Evolutionary conservation across 2,797 vertebrate species (phyloP).

Genomic region (Sciurus carolinensis): DNA sequence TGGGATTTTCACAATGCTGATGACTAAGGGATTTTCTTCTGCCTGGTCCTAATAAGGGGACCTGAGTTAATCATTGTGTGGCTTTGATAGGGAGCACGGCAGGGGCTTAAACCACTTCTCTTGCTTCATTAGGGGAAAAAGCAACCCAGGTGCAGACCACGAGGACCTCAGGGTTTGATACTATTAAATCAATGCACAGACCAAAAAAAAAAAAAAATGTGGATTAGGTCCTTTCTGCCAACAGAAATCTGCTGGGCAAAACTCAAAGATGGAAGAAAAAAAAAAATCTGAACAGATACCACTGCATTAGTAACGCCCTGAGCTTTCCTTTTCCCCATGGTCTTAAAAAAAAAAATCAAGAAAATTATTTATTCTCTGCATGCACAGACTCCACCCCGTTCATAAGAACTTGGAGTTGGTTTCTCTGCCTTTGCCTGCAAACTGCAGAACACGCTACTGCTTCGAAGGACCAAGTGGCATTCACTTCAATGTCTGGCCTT

Average conservation of each 20-base stretch:
- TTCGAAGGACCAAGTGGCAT: not conserved
- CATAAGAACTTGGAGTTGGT: not conserved
- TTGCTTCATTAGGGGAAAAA: conserved; percentile 85
- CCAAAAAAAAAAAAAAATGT: conserved; percentile 77
- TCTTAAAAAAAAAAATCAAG: conserved; percentile 37
- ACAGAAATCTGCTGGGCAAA: conserved; percentile 81
- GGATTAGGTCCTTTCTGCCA: conserved; percentile 83
- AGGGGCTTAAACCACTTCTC: conserved; percentile 85
- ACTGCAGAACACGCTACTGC: not conserved
- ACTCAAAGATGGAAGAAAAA: conserved; percentile 74
- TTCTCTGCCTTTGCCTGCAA: conserved; percentile 47
- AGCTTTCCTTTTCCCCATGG: conserved; percentile 50
- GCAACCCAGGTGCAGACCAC: conserved; percentile 85
- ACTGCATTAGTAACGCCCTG: conserved; percentile 59
- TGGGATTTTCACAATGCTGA: conserved; percentile 83
- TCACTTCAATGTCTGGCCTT: not conserved
- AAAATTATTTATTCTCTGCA: conserved; percentile 67
- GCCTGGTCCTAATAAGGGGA: conserved; percentile 81
- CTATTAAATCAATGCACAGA: conserved; percentile 86
- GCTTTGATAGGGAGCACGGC: conserved; percentile 82
- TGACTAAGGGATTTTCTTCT: conserved; percentile 86
- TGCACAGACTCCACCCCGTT: not conserved
- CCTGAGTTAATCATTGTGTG: conserved; percentile 85
- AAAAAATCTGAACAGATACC: conserved; percentile 70
- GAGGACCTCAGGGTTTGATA: conserved; percentile 83